Base-by-base conservation (phyloP, 2,797 vertebrate species). In the Morelia viridis region DNA sequence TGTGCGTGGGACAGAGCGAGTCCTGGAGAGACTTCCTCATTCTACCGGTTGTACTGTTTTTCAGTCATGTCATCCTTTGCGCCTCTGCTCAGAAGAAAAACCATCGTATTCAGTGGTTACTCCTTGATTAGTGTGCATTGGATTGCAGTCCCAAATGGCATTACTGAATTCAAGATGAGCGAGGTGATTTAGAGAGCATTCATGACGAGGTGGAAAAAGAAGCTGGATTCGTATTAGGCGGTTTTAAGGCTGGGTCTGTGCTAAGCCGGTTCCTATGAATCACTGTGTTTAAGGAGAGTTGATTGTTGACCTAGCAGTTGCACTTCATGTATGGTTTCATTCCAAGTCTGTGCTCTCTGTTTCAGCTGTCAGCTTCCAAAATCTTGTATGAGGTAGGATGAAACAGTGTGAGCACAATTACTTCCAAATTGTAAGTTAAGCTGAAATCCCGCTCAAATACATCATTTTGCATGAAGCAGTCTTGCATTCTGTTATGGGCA, bases 371-470 rank as follows among this genome's bases (percentile, higher is more conserved):
- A 0, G 31, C 0, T 1, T 87, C 46, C 1, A 17, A 58, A 7
- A 0, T 61, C 17, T 17, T 61, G 85, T 26, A 10, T 6, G 26
- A 68, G 31, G 31, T 58, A 31, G 6, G 2, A n/a, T 85, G 11
- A 26, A 88, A 56, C 13, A 28, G 1, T 50, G 31, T 19, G 31
- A 4, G 28, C 12, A 3, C 10, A 41, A 71, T 58, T 90, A 1
- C 28, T 88, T 0, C 4, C 58, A 50, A 35, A 58, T 35, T 60
- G 9, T 8, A 2, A 0, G 0, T 2, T 87, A 86, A 57, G 57
- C 41, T 22, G n/a, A 41, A 12, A 80, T 71, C 35, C 56, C 7
- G 0, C 9, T 15, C 19, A 57, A 8, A 6, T 19, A 31, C 13
- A 4, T 31, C 31, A 65, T 26, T 76, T 60, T 2, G 53, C 41